These are phyloP conservation scores for Drosophila leontia DNA, from an alignment of 1,140 invertebrate species.

Conservation along the genomic window DNA sequence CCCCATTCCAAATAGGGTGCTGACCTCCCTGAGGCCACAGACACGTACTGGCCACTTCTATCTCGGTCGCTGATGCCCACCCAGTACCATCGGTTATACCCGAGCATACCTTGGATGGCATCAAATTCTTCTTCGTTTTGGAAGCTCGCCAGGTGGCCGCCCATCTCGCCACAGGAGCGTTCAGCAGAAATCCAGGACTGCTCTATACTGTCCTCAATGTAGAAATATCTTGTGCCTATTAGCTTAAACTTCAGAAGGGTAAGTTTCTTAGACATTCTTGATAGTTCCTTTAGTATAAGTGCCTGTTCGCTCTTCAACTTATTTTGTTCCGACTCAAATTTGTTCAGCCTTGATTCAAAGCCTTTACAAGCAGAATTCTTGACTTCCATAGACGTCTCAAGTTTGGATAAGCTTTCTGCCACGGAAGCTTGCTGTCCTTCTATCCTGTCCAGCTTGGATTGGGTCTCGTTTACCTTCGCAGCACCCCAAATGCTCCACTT, in stretches of 20 bases:
- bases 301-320: not conserved
- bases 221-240: not conserved
- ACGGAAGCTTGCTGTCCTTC: not conserved
- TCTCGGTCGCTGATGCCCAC: not conserved
- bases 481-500: not conserved
- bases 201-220: not conserved
- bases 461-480: not conserved
- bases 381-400: not conserved
- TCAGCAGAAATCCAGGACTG: not conserved
- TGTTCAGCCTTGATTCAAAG: not conserved
- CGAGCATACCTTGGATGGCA: not conserved
- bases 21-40: not conserved
- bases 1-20: conserved; percentile 2
- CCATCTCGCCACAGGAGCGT: not conserved
- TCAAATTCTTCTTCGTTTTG: not conserved
- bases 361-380: not conserved
- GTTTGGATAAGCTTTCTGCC: not conserved
- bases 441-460: not conserved
- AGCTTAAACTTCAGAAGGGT: not conserved
- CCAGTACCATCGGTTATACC: not conserved
- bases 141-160: not conserved
- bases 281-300: not conserved
- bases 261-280: not conserved
- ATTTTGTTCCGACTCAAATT: not conserved
- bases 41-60: not conserved